A percentile compares a stretch with the other conserved stretches of the same genome.
phyloP scores from a whole-genome alignment of 2,113 vertebrate species.

The Chloropsis hardwickii region DNA sequence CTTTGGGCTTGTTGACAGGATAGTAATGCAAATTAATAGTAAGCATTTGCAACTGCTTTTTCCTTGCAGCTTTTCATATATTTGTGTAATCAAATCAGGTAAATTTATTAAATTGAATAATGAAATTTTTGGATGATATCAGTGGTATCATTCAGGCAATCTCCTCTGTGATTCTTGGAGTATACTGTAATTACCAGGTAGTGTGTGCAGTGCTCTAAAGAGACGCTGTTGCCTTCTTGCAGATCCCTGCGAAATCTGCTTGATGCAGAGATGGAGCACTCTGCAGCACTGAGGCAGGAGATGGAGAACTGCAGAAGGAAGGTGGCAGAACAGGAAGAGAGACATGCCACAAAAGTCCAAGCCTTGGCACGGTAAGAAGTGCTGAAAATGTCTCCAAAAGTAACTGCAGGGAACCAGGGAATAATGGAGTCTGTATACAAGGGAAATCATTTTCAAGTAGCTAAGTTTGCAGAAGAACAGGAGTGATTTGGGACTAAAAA shows the following conservation, averaged over 20 bases:
- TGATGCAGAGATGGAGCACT: conserved; percentile 97
- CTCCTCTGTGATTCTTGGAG: neutral
- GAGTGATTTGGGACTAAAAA: neutral
- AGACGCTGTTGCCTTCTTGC: neutral
- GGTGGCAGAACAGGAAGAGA: conserved; percentile 87
- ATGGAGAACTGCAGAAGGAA: conserved; percentile 84
- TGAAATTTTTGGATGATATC: neutral
- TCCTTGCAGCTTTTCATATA: neutral
- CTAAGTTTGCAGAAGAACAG: neutral
- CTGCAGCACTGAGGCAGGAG: conserved; percentile 88
- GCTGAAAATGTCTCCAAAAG: neutral
- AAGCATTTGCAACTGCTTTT: neutral
- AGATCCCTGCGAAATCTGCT: conserved; percentile 91
- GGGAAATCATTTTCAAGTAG: neutral
- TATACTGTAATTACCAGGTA: neutral
- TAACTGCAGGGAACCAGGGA: neutral
- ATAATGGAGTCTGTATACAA: neutral
- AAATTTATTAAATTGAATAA: neutral
- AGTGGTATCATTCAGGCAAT: neutral
- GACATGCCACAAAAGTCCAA: conserved; percentile 86
- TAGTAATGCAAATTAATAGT: neutral
- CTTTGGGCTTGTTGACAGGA: neutral
- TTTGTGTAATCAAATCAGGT: neutral
- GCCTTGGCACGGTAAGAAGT: conserved; percentile 84
- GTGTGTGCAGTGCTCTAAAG: neutral